Base-by-base conservation (phyloP, 2,888 invertebrate species). In the Tenthredo notha region DNA sequence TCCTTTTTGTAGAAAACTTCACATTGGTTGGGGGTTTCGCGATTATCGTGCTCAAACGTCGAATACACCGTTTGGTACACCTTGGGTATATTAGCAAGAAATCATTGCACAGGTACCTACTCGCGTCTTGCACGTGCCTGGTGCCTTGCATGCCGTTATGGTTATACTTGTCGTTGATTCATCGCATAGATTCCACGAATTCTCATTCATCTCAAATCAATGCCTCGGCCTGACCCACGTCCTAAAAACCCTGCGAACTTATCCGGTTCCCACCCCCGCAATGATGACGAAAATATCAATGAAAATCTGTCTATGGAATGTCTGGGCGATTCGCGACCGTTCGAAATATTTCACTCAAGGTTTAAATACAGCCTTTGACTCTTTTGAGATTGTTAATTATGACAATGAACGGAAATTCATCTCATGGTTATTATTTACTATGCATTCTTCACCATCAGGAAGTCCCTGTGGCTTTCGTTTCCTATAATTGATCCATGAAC, bases 1-100 rank as follows among this genome's bases (percentile, higher is more conserved):
- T 61, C 80, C 80, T 80, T 80, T 80, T n/a, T 40, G 33, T 50
- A 58, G 58, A 80, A 80, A 61, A 80, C n/a, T 40, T 29, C 25
- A 80, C 40, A 33, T 29, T 4, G 77, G 25, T 40, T 25, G 50
- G 77, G 75, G 54, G n/a, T 77, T 54, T 54, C 47, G 18, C 18
- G 25, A 77, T 77, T 77, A 54, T 77, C 77, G 54, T 77, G 18
- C 77, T 74, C n/a, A 21, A 18, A 40, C 43, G 40, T 37, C 67
- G 33, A 18, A 43, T 12, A 40, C 12, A 74, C 10, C 72, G 21
- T 74, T 43, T 21, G 43, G 72, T 43, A 43, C 43, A 43, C 70
- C 33, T 18, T 33, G 7, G 33, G 1, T 40, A 72, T 65, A 37
- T 37, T 33, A 3, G 15, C 67, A 18, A 18, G 15, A 67, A 33